These are phyloP conservation scores for Bombus waltoni DNA, from an alignment of 1,140 invertebrate species.

Conservation along the genomic window DNA sequence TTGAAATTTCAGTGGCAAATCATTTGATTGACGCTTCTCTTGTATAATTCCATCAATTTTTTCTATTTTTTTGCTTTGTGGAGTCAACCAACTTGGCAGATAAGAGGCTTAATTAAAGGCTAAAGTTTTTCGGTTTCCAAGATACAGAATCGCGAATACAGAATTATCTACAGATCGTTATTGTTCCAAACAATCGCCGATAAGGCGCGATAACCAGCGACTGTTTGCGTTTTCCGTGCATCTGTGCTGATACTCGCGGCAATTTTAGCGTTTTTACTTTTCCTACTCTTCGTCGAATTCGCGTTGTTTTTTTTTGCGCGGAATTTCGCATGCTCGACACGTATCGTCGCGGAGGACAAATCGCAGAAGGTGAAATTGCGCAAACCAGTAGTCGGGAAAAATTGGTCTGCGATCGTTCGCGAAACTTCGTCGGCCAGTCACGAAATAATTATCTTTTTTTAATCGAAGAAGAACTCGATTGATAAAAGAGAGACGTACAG, in stretches of 20 bases:
- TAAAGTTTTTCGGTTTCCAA: no score
- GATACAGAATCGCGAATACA: no score
- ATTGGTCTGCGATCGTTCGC: neutral
- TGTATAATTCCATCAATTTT: no score
- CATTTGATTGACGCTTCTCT: no score
- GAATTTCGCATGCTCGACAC: neutral
- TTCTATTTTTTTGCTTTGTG: neutral
- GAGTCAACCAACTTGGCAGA: no score
- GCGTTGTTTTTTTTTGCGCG: neutral
- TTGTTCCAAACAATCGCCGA: neutral
- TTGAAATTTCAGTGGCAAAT: no score
- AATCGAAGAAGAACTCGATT: neutral
- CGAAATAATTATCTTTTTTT: neutral
- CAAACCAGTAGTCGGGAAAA: neutral
- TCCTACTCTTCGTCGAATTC: neutral
- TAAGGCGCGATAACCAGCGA: neutral
- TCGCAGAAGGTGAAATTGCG: neutral
- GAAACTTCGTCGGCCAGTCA: neutral
- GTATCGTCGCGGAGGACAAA: neutral
- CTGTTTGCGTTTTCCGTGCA: neutral
- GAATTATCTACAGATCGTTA: neutral
- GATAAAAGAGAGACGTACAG: neutral
- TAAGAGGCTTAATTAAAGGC: no score
- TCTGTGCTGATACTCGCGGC: neutral
- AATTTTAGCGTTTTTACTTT: neutral